Evolutionary conservation across 2,113 vertebrate species (phyloP).

Genomic region (Rafetus swinhoei): DNA sequence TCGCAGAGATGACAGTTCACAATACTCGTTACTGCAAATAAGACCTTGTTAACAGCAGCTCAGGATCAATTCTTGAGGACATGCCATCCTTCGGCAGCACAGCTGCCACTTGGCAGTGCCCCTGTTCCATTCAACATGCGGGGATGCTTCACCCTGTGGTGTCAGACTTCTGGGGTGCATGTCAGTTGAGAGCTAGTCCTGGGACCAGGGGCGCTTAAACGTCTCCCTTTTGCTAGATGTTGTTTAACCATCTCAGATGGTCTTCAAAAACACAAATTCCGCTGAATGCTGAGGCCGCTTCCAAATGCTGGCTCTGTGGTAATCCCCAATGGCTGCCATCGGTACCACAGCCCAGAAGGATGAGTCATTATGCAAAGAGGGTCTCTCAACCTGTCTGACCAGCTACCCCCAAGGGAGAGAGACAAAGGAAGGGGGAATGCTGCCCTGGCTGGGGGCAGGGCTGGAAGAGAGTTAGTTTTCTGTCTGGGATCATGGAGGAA

Average conservation of each 20-base stretch:
- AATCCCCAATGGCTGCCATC: too few species aligned
- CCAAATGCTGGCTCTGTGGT: too few species aligned
- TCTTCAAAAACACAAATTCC: background rate
- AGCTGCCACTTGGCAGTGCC: background rate
- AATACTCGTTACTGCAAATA: accelerated
- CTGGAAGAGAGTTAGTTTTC: too few species aligned
- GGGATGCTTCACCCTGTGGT: background rate
- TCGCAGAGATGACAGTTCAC: accelerated
- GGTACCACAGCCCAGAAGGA: too few species aligned
- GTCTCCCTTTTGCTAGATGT: background rate
- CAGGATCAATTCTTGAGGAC: background rate
- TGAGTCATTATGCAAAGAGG: too few species aligned
- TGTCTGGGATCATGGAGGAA: too few species aligned
- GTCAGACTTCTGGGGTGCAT: too few species aligned
- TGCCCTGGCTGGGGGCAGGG: too few species aligned
- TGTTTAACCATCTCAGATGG: background rate
- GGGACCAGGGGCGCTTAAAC: background rate
- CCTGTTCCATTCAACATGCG: background rate
- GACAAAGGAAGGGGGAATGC: too few species aligned
- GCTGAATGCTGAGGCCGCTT: background rate
- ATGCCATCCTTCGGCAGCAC: background rate
- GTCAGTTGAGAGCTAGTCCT: background rate
- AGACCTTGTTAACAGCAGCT: background rate
- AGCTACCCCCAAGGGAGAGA: too few species aligned
- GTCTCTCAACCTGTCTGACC: too few species aligned